Conservation (phyloP, 1,140 invertebrate species). For the Conopomorpha cramerella region DNA sequence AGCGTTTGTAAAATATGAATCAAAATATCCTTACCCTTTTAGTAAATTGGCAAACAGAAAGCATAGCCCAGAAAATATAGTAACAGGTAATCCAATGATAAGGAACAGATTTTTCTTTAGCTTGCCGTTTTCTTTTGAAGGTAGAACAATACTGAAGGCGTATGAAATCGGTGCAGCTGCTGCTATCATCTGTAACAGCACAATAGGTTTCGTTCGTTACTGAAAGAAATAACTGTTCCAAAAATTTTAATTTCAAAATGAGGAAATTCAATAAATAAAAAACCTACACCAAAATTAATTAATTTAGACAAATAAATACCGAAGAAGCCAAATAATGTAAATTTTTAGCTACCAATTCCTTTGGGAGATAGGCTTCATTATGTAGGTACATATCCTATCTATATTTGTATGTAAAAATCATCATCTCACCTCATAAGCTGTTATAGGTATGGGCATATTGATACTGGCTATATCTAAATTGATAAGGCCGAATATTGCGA, state of each 20-base stretch:
- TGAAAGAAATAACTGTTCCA: background rate
- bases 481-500: slow-evolving; percentile 44
- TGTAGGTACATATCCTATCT: no score
- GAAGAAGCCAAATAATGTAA: no score
- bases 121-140: slow-evolving; percentile 18
- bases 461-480: slow-evolving; percentile 48
- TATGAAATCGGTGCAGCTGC: slow-evolving; percentile 44
- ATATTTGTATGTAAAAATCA: background rate
- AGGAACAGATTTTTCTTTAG: slow-evolving; percentile 33
- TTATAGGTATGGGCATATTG: slow-evolving; percentile 40
- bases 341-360: no score
- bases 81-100: slow-evolving; percentile 29
- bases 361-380: no score
- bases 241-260: no score
- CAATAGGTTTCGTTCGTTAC: no score
- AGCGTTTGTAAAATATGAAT: no score
- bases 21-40: slow-evolving; percentile 31
- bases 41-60: slow-evolving; percentile 49
- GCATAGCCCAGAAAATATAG: slow-evolving; percentile 34
- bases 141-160: slow-evolving; percentile 32
- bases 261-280: no score
- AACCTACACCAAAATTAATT: no score
- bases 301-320: no score
- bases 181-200: slow-evolving; percentile 35
- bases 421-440: slow-evolving; percentile 36